Evolutionary conservation across 2,888 invertebrate genomes (phyloP).

Genomic region (Automeris io): DNA sequence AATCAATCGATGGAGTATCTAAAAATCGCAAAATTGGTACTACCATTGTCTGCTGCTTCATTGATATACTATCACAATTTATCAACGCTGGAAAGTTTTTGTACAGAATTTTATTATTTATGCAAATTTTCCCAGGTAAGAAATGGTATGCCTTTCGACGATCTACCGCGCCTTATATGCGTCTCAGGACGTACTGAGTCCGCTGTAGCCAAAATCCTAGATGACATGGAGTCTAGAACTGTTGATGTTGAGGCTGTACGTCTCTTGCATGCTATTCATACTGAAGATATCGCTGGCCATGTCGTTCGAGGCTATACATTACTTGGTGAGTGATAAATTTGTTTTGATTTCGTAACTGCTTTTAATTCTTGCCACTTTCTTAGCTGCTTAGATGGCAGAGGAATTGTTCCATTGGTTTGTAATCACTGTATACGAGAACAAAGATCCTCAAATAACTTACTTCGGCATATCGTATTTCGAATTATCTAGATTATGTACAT

Average conservation of each 20-base stretch:
- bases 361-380: too few relatives aligned
- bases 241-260: conserved; percentile 79
- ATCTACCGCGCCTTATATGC: conserved; percentile 83
- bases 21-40: too few relatives aligned
- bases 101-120: not conserved
- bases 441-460: too few relatives aligned
- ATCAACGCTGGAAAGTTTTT: conserved; percentile 5
- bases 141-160: conserved; percentile 78
- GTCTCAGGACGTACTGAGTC: conserved; percentile 89
- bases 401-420: too few relatives aligned
- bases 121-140: conserved; percentile 53
- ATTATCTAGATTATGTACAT: too few relatives aligned
- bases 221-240: conserved; percentile 78
- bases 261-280: conserved; percentile 78
- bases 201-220: conserved; percentile 80
- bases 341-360: not conserved
- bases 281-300: conserved; percentile 78
- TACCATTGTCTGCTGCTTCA: too few relatives aligned
- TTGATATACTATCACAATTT: too few relatives aligned
- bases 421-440: too few relatives aligned
- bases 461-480: too few relatives aligned
- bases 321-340: conserved; percentile 39
- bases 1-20: too few relatives aligned
- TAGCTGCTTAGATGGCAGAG: too few relatives aligned
- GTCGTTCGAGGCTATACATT: conserved; percentile 87